phyloP scores from a whole-genome alignment of 1,140 invertebrate species.

The Brachionus angularis region DNA sequence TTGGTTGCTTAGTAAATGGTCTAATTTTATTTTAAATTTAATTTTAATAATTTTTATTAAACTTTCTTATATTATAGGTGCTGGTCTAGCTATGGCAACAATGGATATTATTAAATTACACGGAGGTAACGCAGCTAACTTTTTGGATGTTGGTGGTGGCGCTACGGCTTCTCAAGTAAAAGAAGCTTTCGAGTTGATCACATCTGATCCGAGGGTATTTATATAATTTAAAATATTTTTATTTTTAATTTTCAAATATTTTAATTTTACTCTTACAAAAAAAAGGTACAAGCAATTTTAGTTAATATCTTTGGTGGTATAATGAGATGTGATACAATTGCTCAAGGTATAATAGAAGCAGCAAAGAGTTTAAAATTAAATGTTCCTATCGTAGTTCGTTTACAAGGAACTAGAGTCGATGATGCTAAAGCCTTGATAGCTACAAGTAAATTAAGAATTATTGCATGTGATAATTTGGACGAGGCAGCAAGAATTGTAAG shows the following conservation, averaged over 20 bases:
- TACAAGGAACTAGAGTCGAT: constrained; percentile 77
- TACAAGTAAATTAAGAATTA: constrained; percentile 42
- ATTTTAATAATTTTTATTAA: neutral
- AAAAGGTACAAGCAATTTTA: constrained; percentile 80
- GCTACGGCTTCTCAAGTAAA: constrained; percentile 71
- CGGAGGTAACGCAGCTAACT: constrained; percentile 62
- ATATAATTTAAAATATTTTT: neutral
- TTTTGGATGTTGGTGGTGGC: constrained; percentile 60
- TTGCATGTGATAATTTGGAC: constrained; percentile 38
- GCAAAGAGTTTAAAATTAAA: constrained; percentile 72
- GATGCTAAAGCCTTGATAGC: constrained; percentile 67
- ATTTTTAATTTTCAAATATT: neutral
- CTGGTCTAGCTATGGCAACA: constrained; percentile 63
- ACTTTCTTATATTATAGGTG: constrained; percentile 49
- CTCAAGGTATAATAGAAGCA: constrained; percentile 85
- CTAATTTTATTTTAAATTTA: neutral
- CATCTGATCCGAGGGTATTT: constrained; percentile 50
- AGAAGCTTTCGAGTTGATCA: constrained; percentile 66
- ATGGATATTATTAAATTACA: constrained; percentile 62
- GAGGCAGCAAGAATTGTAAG: constrained; percentile 44
- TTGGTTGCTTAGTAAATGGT: constrained; percentile 68
- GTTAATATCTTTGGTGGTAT: constrained; percentile 99
- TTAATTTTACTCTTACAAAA: neutral
- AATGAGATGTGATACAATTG: constrained; percentile 94
- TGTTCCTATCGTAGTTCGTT: constrained; percentile 82